Conservation (phyloP, 2,113 vertebrate genomes). For the Nansenia antarctica region DNA sequence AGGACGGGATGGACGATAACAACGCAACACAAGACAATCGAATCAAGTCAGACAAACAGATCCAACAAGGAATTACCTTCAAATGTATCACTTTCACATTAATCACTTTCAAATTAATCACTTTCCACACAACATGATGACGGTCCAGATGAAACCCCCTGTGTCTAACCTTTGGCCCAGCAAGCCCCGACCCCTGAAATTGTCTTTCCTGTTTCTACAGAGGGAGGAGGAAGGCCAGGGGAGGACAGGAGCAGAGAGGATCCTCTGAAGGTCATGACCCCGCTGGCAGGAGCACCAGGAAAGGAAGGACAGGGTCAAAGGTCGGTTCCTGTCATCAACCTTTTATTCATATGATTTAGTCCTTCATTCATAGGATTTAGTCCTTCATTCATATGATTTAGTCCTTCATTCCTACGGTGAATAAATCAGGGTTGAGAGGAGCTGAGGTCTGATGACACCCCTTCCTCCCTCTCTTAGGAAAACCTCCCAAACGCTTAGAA, state of each 20-base stretch:
- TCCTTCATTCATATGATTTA: too few species aligned
- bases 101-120: neutral
- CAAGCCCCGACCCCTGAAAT: too few species aligned
- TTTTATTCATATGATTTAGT: too few species aligned
- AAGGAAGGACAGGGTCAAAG: constrained; percentile 32
- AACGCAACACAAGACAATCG: too few species aligned
- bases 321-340: constrained; percentile 19
- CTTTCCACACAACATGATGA: neutral
- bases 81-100: neutral
- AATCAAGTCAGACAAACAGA: neutral
- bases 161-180: neutral
- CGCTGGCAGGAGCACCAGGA: too few species aligned
- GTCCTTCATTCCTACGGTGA: too few species aligned
- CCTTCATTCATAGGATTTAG: too few species aligned
- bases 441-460: neutral
- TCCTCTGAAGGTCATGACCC: neutral
- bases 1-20: neutral
- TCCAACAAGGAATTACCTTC: neutral
- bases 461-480: constrained; percentile 10
- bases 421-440: neutral
- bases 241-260: constrained; percentile 4
- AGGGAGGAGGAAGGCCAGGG: constrained; percentile 13
- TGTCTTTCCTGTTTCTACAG: constrained; percentile 7
- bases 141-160: neutral
- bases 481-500: neutral